phyloP scores from a whole-genome alignment of 2,113 vertebrate species.

The Martes martes region DNA sequence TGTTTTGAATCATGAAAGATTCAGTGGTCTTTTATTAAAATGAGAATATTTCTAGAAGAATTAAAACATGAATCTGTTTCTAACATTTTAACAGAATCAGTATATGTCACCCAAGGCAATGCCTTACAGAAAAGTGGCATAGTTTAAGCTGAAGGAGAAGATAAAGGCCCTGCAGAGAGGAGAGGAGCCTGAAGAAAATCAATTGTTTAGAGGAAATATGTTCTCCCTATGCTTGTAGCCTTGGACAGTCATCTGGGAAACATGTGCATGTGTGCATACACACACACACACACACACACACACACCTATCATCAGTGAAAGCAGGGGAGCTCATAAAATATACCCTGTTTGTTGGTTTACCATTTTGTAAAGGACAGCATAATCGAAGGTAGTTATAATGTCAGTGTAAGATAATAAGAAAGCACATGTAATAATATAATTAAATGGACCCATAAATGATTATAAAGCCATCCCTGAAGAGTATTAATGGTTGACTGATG shows the following conservation, averaged over 20 bases:
- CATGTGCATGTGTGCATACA: too few species aligned
- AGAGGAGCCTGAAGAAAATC: neutral
- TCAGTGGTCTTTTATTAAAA: neutral
- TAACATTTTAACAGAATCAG: neutral
- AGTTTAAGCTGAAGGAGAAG: neutral
- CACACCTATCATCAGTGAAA: neutral
- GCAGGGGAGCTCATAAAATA: neutral
- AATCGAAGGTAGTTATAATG: neutral
- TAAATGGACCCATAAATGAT: neutral
- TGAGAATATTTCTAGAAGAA: neutral
- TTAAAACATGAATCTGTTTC: neutral
- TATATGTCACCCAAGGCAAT: neutral
- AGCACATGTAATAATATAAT: neutral
- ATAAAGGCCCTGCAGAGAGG: neutral
- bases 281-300: neutral
- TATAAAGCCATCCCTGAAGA: neutral
- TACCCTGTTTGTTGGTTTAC: rapidly evolving
- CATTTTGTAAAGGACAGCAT: neutral
- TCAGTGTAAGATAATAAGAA: neutral
- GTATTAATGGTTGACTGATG: neutral
- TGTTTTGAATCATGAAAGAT: neutral
- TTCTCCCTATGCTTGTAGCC: neutral
- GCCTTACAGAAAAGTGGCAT: neutral
- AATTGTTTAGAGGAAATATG: neutral
- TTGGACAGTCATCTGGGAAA: neutral